phyloP scores from a whole-genome alignment of 37 sponge, comb jelly and placozoan species.

The Ephydatia muelleri region DNA sequence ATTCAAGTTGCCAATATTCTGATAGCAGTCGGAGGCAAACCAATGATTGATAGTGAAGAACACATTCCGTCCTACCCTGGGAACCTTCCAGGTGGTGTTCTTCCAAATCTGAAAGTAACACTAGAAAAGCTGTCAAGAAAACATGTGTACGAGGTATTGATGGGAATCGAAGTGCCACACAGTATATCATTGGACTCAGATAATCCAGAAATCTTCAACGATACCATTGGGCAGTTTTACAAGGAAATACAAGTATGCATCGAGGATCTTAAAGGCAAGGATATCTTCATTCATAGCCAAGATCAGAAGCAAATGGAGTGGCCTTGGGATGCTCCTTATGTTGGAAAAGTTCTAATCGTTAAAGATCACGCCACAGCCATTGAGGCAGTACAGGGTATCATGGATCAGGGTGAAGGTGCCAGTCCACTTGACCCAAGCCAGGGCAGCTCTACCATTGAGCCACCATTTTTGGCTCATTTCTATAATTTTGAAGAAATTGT shows the following conservation, averaged over 20 bases:
- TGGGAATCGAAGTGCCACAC: conserved; percentile 41
- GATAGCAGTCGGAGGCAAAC: conserved; percentile 45
- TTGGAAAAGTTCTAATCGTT: conserved; percentile 9
- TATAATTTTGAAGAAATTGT: conserved; percentile 54
- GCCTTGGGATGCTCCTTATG: too few species aligned
- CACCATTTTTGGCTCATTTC: conserved; percentile 24
- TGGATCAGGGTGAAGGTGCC: conserved; percentile 60
- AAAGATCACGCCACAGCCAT: conserved; percentile 5
- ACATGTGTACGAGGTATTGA: conserved; percentile 27
- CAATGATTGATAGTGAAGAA: conserved; percentile 35
- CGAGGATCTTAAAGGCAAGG: conserved; percentile 5
- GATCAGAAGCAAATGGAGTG: conserved; percentile 2
- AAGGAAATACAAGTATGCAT: conserved; percentile 28
- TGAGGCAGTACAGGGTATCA: conserved; percentile 25
- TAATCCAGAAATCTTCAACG: not conserved
- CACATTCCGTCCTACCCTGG: conserved; percentile 29
- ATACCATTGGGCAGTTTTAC: conserved; percentile 61
- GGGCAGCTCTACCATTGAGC: not conserved
- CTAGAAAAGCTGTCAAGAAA: conserved; percentile 27
- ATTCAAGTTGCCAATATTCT: conserved; percentile 55
- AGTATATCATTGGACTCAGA: not conserved
- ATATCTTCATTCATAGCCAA: not conserved
- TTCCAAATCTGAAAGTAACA: conserved; percentile 27
- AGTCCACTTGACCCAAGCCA: conserved; percentile 22
- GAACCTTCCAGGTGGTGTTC: conserved; percentile 51